A percentile compares a stretch with the other conserved stretches of the same genome.
Conservation (phyloP, 2,888 invertebrate genomes). For the Meganola albula region DNA sequence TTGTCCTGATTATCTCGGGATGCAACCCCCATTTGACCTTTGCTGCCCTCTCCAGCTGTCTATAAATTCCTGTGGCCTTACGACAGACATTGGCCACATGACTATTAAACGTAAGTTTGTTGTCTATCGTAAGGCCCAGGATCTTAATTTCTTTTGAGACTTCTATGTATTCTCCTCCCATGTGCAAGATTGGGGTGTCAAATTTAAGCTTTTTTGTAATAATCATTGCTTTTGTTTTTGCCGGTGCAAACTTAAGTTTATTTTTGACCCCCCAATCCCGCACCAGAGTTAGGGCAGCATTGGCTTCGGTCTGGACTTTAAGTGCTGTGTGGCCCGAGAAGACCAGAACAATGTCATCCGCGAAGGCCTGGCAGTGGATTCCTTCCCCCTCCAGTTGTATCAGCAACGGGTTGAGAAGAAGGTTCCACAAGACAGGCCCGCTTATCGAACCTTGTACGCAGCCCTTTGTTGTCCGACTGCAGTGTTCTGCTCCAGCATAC, state of each 20-base stretch:
- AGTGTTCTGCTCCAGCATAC: constrained; percentile 2
- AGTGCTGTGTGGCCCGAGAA: not conserved
- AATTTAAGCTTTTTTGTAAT: too few species aligned
- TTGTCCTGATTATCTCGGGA: too few species aligned
- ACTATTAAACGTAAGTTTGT: too few species aligned
- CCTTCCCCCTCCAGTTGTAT: not conserved
- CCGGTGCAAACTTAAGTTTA: constrained; percentile 2
- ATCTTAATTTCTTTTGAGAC: too few species aligned
- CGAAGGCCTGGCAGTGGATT: constrained; percentile 7
- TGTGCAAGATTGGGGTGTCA: too few species aligned
- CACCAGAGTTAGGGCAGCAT: not conserved
- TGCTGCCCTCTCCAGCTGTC: too few species aligned
- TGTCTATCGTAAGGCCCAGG: too few species aligned
- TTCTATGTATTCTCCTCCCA: too few species aligned
- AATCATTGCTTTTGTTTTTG: constrained; percentile 7
- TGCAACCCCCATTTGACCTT: too few species aligned
- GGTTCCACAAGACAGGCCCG: constrained; percentile 7
- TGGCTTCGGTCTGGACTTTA: constrained; percentile 2
- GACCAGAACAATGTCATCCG: constrained; percentile 3
- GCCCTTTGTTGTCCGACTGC: constrained; percentile 5
- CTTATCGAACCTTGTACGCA: constrained; percentile 10
- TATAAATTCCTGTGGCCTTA: too few species aligned
- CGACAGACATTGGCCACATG: too few species aligned
- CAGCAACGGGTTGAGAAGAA: constrained; percentile 6
- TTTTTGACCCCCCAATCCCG: constrained; percentile 3